A percentile compares a stretch with the other conserved stretches of the same genome.
Conservation (phyloP, 2,113 vertebrate genomes). For the Xenopus borealis region DNA sequence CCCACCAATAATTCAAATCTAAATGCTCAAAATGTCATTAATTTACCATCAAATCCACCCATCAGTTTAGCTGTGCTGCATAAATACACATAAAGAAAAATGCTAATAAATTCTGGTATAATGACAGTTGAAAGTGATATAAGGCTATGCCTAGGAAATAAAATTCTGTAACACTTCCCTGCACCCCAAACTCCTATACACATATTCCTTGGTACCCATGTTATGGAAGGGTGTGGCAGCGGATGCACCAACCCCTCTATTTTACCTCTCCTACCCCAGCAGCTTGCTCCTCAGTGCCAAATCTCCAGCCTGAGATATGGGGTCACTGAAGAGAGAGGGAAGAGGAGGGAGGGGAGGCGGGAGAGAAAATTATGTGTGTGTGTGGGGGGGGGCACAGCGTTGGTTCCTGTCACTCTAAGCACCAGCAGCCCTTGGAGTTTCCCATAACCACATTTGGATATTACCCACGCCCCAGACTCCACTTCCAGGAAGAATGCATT, state of each 20-base stretch:
- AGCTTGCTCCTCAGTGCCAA: constrained; percentile 19
- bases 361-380: neutral
- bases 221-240: neutral
- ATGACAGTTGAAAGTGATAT: too few relatives aligned
- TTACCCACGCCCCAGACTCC: constrained; percentile 14
- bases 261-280: constrained; percentile 2
- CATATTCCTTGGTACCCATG: neutral
- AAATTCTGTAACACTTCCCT: neutral
- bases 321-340: constrained; percentile 18
- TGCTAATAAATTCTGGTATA: too few relatives aligned
- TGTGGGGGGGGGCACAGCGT: constrained; percentile 25
- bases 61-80: too few relatives aligned
- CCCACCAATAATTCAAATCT: too few relatives aligned
- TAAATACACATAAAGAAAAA: too few relatives aligned
- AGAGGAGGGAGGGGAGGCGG: constrained; percentile 16
- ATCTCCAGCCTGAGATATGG: constrained; percentile 29
- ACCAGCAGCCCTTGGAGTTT: constrained; percentile 7
- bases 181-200: neutral
- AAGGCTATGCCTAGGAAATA: too few relatives aligned
- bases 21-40: too few relatives aligned
- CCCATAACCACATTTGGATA: constrained; percentile 25
- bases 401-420: neutral
- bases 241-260: constrained; percentile 32
- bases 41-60: too few relatives aligned
- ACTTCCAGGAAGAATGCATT: constrained; percentile 16